phyloP scores from a whole-genome alignment of 2,797 vertebrate genomes.

The Glossophaga mutica region DNA sequence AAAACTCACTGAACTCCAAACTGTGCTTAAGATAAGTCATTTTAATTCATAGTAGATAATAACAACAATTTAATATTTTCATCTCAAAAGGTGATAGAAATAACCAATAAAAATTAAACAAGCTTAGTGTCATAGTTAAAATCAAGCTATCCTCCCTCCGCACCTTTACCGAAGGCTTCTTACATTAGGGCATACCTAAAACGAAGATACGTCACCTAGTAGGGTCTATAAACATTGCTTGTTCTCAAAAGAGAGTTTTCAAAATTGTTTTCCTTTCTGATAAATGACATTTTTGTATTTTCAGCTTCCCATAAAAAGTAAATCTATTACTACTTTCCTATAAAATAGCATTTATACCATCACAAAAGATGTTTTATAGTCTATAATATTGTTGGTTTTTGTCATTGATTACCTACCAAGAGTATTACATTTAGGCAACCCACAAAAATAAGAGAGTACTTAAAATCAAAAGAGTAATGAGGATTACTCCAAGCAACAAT shows the following conservation, averaged over 20 bases:
- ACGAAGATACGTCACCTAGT: neutral
- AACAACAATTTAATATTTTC: neutral
- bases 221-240: neutral
- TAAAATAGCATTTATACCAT: neutral
- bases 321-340: neutral
- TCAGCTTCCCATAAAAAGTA: neutral
- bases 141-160: neutral
- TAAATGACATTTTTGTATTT: neutral
- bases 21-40: neutral
- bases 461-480: neutral
- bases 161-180: neutral
- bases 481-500: neutral
- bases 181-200: neutral
- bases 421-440: neutral
- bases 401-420: slow-evolving; percentile 10
- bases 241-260: neutral
- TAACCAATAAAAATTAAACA: neutral
- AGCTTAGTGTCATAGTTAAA: neutral
- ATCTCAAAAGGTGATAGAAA: neutral
- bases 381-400: neutral
- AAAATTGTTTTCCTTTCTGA: neutral
- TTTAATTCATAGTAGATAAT: neutral
- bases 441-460: neutral
- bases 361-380: neutral
- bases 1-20: neutral